Base-by-base conservation (phyloP, 2,113 vertebrate genomes). In the Pelvicachromis taeniatus region DNA sequence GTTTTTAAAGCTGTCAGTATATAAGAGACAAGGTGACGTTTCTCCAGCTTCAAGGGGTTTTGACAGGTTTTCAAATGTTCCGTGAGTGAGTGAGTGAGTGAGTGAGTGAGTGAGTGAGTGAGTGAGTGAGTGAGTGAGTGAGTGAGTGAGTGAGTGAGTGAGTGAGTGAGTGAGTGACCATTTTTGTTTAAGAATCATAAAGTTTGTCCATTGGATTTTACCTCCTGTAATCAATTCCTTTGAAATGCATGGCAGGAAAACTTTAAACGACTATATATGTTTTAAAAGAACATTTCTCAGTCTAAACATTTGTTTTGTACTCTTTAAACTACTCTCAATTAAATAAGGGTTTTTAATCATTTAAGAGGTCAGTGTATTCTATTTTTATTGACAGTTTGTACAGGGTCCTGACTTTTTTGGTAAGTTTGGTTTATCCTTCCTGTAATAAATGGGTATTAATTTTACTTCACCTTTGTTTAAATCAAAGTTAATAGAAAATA, bases 181-280 rank as follows among this genome's bases (percentile, higher is more conserved):
- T 12, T 21, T 63, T 38, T 38, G 38, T 14, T 70, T 70, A 70
- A 45, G 21, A 70, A 48, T 45, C 40, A 45, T 1, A 1, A 8
- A 17, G 17, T 45, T 70, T 70, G 21, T 70, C 21, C 65, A 26
- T 40, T 45, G 21, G 0, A 17, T 4, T 10, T 70, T 63, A 45
- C 21, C 65, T 45, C 23, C 40, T 0, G 2, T 70, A 8, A 45
- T 48, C 11, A 17, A 1, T 45, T 45, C 0, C 2, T 70, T 42
- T 45, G 8, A 45, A 45, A 70, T 70, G 21, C 38, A 45, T 17
- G 5, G 38, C 65, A 45, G 38, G 65, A 5, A 45, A 70, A 70
- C 45, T 68, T 6, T 26, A 70, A 2, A 26, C 17, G 38, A 45
- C 5, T 45, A 26, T 26, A 45, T 16, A 7, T 7, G 33, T 0